Base-by-base conservation (phyloP, 2,797 vertebrate species). In the Dicrostonyx torquatus region DNA sequence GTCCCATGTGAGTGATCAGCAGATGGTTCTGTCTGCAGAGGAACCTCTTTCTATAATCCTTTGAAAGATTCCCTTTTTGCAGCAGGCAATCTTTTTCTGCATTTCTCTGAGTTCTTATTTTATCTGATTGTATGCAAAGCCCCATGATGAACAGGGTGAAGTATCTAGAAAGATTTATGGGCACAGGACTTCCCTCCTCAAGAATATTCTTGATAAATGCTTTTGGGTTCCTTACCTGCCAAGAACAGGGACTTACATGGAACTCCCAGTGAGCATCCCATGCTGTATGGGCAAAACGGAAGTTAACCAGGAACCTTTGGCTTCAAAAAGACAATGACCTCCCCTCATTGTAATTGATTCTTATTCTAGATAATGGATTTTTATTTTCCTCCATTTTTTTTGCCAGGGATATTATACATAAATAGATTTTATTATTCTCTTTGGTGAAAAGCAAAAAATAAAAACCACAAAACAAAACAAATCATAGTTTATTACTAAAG, bases 11-110 rank as follows among this genome's bases (percentile, higher is more conserved):
- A 90, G 73, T 94, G 76, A 91, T 87, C 72, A 93, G 64, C 58
- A 94, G 83, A 93, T 95, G 79, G 48, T 53, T 80, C 73, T 72
- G n/a, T 94, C 87, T 93, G 37, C 20, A 62, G 76, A 82, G 34
- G 37, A 92, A 55, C 50, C 62, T 94, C 45, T 87, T 50, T 93
- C 29, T 75, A 2, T 79, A 50, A 92, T 89, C 76, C 91, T 45
- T 43, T 70, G 64, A 86, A 87, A 78, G 45, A 45, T 62, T 87
- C n/a, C 48, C 26, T 18, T 58, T 45, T n/a, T 78, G 84, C 48
- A 62, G 55, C 37, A 80, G 17, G 0, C 5, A 92, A 37, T 58
- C 2, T 82, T 58, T 82, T 87, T 75, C 15, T 80, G 26, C 0
- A 72, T 29, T 87, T 72, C 40, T 80, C 15, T 0, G 14, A 68